A percentile compares a stretch with the other conserved stretches of the same genome.
Conservation (phyloP, 53 echinoderm and acorn worm species). For the Crossaster papposus region DNA sequence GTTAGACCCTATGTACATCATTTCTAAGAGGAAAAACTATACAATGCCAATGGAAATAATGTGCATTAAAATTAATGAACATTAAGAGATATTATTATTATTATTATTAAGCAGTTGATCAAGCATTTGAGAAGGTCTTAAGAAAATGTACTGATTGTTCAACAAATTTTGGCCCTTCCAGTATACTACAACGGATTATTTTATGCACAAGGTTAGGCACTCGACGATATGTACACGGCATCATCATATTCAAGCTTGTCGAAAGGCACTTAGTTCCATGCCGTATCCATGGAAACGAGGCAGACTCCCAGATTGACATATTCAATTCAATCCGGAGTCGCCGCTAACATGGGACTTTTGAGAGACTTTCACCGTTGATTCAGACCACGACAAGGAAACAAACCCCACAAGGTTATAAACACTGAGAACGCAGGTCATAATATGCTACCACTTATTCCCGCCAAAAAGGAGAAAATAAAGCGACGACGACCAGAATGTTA, state of each 20-base stretch:
- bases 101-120: background rate
- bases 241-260: slow-evolving; percentile 6
- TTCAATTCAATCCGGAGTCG: slow-evolving; percentile 38
- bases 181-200: slow-evolving; percentile 1
- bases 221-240: background rate
- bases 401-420: background rate
- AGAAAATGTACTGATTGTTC: background rate
- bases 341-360: slow-evolving; percentile 23
- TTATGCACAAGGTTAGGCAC: slow-evolving; percentile 20
- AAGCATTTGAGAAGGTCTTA: background rate
- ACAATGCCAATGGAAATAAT: too few relatives aligned
- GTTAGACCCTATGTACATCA: too few relatives aligned
- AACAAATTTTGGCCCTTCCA: background rate
- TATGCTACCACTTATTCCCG: background rate
- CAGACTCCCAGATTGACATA: slow-evolving; percentile 31
- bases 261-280: slow-evolving; percentile 51
- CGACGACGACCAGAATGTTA: background rate
- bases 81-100: too few relatives aligned
- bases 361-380: slow-evolving; percentile 26
- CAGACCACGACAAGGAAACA: background rate
- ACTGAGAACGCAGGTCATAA: slow-evolving; percentile 8
- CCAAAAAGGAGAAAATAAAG: background rate
- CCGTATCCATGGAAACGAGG: slow-evolving; percentile 42
- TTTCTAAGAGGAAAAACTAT: too few relatives aligned
- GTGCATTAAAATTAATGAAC: too few relatives aligned